Percentiles rank a stretch among this genome's conserved stretches.
phyloP scores from a whole-genome alignment of 1,140 invertebrate species.

The Vanessa atalanta region DNA sequence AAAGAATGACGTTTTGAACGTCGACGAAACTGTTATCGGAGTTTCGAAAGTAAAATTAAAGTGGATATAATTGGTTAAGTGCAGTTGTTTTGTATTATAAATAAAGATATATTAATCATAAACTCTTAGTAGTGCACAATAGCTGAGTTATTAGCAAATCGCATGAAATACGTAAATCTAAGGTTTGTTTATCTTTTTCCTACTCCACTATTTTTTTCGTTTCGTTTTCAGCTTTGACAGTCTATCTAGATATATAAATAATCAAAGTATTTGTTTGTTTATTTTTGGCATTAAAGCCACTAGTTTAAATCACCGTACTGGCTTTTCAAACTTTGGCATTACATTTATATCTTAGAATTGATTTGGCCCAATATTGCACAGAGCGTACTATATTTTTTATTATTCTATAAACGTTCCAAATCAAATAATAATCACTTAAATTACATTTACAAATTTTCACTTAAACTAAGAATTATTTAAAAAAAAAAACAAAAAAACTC shows the following conservation, averaged over 20 bases:
- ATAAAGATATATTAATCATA: no score
- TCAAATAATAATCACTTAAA: background rate
- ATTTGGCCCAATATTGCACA: slow-evolving; percentile 38
- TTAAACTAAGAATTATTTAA: background rate
- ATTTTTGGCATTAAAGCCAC: slow-evolving; percentile 21
- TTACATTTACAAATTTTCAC: background rate
- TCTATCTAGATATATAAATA: no score
- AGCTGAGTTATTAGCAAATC: no score
- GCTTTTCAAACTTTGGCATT: slow-evolving; percentile 24
- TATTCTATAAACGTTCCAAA: background rate
- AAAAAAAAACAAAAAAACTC: background rate
- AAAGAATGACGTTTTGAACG: no score
- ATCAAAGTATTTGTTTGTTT: background rate
- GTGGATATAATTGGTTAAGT: no score
- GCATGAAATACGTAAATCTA: no score
- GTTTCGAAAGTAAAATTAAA: no score
- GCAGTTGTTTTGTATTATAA: no score
- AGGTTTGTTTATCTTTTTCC: no score
- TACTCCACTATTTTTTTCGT: background rate
- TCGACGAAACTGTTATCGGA: no score
- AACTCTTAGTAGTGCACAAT: no score
- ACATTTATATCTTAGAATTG: slow-evolving; percentile 17
- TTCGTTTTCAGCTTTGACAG: background rate
- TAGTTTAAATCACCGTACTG: slow-evolving; percentile 18
- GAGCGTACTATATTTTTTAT: background rate